phyloP scores from a whole-genome alignment of 53 echinoderm and acorn worm species.

The Temnopleurus reevesii region DNA sequence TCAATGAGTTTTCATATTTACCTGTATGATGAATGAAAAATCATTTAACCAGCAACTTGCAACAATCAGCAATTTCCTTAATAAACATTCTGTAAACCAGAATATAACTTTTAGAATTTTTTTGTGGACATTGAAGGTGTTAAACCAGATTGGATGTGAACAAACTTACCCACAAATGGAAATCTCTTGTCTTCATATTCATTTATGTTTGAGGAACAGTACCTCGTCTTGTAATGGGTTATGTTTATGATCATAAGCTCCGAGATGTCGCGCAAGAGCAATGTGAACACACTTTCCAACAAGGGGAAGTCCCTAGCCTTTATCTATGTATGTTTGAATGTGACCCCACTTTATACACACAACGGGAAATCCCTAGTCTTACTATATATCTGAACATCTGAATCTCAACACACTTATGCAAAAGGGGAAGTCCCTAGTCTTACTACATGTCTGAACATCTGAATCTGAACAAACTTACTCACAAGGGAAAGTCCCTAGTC shows the following conservation, averaged over 20 bases:
- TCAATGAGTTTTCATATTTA: too few relatives aligned
- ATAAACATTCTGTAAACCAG: too few relatives aligned
- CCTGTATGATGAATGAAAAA: too few relatives aligned
- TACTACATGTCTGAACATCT: slow-evolving; percentile 86
- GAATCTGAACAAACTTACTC: slow-evolving; percentile 66
- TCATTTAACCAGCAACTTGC: too few relatives aligned
- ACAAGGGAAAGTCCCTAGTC: slow-evolving; percentile 72
- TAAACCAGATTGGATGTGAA: too few relatives aligned
- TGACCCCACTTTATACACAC: slow-evolving; percentile 66
- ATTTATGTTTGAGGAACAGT: too few relatives aligned
- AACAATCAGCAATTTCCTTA: too few relatives aligned
- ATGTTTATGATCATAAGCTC: too few relatives aligned
- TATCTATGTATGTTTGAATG: slow-evolving; percentile 95
- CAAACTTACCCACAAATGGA: slow-evolving; percentile 76
- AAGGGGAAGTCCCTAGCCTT: slow-evolving; percentile 79
- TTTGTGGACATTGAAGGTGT: too few relatives aligned
- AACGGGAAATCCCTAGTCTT: slow-evolving; percentile 74
- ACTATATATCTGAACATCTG: slow-evolving; percentile 85
- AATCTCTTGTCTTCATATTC: slow-evolving; percentile 79
- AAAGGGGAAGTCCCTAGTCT: slow-evolving; percentile 71
- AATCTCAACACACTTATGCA: slow-evolving; percentile 67
- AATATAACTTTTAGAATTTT: too few relatives aligned
- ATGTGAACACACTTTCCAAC: slow-evolving; percentile 67
- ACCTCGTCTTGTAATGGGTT: too few relatives aligned
- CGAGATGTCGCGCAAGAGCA: too few relatives aligned